Percentiles rank a stretch among this genome's conserved stretches.
These are phyloP conservation scores for Agrotis puta DNA, from an alignment of 2,888 invertebrate genomes.

Conservation along the genomic window DNA sequence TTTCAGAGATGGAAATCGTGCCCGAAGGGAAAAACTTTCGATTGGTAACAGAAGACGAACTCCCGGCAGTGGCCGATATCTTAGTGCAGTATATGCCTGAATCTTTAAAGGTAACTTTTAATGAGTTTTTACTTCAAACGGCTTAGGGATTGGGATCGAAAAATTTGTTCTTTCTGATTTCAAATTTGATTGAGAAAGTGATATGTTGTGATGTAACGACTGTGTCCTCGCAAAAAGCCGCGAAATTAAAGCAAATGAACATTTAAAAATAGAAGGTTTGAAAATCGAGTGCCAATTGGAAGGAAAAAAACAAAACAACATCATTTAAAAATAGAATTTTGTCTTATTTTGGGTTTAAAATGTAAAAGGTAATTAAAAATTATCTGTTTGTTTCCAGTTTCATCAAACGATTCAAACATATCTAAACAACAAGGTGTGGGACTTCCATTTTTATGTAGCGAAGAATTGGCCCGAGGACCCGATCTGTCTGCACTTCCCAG, in stretches of 20 bases:
- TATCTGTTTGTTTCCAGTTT: slow-evolving; percentile 92
- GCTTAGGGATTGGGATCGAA: slow-evolving; percentile 4
- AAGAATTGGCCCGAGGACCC: slow-evolving; percentile 97
- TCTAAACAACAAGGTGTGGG: slow-evolving; percentile 96
- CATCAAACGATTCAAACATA: slow-evolving; percentile 97
- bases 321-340: not conserved
- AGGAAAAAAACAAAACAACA: too few species aligned
- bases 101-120: slow-evolving; percentile 94
- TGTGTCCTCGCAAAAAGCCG: not conserved
- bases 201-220: not conserved
- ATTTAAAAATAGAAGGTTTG: not conserved
- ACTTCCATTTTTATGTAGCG: slow-evolving; percentile 97
- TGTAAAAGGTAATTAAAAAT: not conserved
- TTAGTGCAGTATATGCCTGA: slow-evolving; percentile 96
- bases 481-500: slow-evolving; percentile 96
- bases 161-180: not conserved
- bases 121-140: slow-evolving; percentile 43
- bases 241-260: not conserved
- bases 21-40: slow-evolving; percentile 96
- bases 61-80: slow-evolving; percentile 95
- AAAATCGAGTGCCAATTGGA: too few species aligned
- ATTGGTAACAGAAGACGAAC: slow-evolving; percentile 96
- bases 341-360: not conserved
- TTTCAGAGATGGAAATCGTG: slow-evolving; percentile 96
- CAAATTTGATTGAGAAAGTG: not conserved